Base-by-base conservation (phyloP, 2,888 invertebrate genomes). In the Iselma pallidipennis region DNA sequence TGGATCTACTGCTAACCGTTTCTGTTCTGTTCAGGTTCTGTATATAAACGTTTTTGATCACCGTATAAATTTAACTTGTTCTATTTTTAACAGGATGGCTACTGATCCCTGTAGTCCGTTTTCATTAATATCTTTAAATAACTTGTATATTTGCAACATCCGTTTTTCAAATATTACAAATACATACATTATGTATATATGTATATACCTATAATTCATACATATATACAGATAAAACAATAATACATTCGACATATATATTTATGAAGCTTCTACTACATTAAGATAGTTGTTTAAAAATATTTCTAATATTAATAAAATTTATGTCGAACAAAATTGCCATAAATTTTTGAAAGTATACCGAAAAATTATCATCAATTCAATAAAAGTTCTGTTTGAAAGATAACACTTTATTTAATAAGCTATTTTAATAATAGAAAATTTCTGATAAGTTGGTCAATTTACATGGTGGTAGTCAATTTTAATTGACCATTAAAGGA, bases 91-190 rank as follows among this genome's bases (percentile, higher is more conserved):
- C 19, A 51, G 48, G 16, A 59, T 25, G 53, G 53, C 59, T 57
- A 65, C 52, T 58, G 61, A 61, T 61, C 55, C 57, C 57, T 61
- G n/a, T n/a, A 61, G 59, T 59, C 61, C 61, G 65, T 67, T 67
- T 67, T 61, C 63, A 67, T 67, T 67, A 65, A 65, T 56, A 52
- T 53, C 65, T 63, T 45, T 49, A 63, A 67, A 65, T 67, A 67
- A 61, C 60, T 48, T 51, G 26, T 7, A 28, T 57, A 63, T 65
- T 61, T 55, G 66, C 63, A 58, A 63, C 65, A 64, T 65, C 66
- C 65, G 65, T 42, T 61, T 49, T 52, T 49, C 45, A 23, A 23
- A 45, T 54, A 55, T 42, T 28, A 55, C 12, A 26, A 7, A 58
- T 48, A 21, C 29, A 9, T 37, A 37, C 42, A 48, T 49, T n/a